A percentile compares a stretch with the other conserved stretches of the same genome.
Conservation (phyloP, 53 echinoderm and acorn worm genomes). For the Echinometra lucunter region DNA sequence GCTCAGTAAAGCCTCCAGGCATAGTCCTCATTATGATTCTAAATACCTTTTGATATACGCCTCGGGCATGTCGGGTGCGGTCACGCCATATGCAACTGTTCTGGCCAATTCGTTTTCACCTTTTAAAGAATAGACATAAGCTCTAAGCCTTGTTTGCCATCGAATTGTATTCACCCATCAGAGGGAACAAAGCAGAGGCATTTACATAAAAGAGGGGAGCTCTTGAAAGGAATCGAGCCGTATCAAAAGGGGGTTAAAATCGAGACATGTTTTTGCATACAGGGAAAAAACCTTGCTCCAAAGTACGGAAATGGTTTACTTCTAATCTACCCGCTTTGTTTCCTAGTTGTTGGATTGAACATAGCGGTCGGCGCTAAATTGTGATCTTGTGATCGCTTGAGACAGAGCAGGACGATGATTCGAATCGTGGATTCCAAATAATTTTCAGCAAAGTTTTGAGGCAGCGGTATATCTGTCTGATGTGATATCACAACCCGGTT, state of each 20-base stretch:
- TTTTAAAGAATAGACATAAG: not conserved
- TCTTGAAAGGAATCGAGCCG: not conserved
- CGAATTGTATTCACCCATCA: constrained; percentile 7
- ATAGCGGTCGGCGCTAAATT: not conserved
- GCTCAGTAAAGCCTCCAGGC: not conserved
- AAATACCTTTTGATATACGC: not conserved
- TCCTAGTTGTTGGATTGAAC: not conserved
- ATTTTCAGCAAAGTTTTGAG: not conserved
- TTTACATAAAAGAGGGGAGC: not conserved
- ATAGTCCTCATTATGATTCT: not conserved
- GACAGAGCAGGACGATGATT: not conserved
- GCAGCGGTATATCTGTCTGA: not conserved
- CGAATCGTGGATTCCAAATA: not conserved
- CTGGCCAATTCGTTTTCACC: not conserved
- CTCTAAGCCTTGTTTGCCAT: not conserved
- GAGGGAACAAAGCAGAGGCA: not conserved
- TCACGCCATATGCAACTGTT: not conserved
- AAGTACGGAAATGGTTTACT: not conserved
- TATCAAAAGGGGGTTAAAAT: not conserved
- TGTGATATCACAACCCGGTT: not conserved
- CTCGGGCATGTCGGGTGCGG: constrained; percentile 3
- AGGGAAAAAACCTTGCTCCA: not conserved
- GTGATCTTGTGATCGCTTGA: not conserved
- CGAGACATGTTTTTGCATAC: not conserved
- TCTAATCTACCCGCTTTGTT: not conserved